Evolutionary conservation across 2,113 vertebrate genomes (phyloP).

Genomic region (Gallinago media): DNA sequence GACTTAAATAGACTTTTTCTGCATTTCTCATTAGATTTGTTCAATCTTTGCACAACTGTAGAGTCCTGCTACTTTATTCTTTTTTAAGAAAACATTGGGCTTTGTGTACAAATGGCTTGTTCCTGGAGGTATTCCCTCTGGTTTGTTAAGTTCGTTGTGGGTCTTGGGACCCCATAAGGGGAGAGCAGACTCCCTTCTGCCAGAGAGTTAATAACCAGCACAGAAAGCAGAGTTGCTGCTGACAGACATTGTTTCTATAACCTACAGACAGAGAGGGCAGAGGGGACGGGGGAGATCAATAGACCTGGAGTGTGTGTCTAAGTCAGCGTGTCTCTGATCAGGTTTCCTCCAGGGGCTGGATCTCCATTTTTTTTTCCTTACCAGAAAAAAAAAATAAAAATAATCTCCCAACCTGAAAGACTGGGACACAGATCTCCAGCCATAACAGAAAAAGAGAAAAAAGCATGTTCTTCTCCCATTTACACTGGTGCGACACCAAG

Average conservation of each 20-base stretch:
- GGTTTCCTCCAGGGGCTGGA: conserved; percentile 33
- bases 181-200: background rate
- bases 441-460: background rate
- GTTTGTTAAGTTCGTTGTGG: background rate
- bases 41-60: background rate
- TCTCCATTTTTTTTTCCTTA: background rate
- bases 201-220: conserved; percentile 24
- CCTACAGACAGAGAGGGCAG: conserved; percentile 41
- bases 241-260: conserved; percentile 67
- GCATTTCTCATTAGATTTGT: background rate
- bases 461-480: background rate
- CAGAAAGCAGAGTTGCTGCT: conserved; percentile 42
- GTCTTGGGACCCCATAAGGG: conserved; percentile 21
- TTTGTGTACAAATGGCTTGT: background rate
- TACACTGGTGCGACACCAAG: background rate
- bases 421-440: background rate
- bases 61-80: background rate
- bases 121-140: background rate
- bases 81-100: background rate
- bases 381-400: background rate
- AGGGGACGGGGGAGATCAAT: conserved; percentile 36
- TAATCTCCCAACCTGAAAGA: background rate
- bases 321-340: conserved; percentile 11
- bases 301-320: conserved; percentile 4
- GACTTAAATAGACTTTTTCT: background rate